Conservation (phyloP, 2,113 vertebrate genomes). For the Entosphenus tridentatus region DNA sequence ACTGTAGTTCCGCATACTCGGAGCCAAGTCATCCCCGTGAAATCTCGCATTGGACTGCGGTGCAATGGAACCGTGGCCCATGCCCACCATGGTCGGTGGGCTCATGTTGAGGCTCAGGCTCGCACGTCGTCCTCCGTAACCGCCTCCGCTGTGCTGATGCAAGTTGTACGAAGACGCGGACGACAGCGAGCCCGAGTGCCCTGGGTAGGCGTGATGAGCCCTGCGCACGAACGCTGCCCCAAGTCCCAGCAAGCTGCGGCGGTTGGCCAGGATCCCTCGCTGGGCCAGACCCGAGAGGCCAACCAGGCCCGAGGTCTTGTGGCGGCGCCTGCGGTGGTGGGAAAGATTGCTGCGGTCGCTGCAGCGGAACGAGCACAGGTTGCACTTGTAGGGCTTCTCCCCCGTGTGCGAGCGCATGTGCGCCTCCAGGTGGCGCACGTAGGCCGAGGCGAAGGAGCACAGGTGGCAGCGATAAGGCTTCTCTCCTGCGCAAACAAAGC, state of each 20-base stretch:
- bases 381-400: constrained; percentile 95
- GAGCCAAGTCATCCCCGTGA: too few relatives aligned
- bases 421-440: constrained; percentile 87
- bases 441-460: constrained; percentile 89
- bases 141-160: too few relatives aligned
- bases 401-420: constrained; percentile 96
- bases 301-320: constrained; percentile 28
- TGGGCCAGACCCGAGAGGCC: not conserved
- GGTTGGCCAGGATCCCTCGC: not conserved
- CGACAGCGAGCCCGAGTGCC: too few relatives aligned
- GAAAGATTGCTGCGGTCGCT: constrained; percentile 93
- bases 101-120: too few relatives aligned
- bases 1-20: too few relatives aligned
- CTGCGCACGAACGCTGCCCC: not conserved
- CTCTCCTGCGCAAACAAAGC: constrained; percentile 35
- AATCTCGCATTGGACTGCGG: too few relatives aligned
- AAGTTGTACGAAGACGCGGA: too few relatives aligned
- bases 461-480: constrained; percentile 90
- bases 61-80: too few relatives aligned
- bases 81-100: too few relatives aligned
- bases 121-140: too few relatives aligned
- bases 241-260: not conserved
- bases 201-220: too few relatives aligned
- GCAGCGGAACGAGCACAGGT: constrained; percentile 90
- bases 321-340: constrained; percentile 77